A percentile compares a stretch with the other conserved stretches of the same genome.
These are phyloP conservation scores for Camponotus vicinus DNA, from an alignment of 1,140 invertebrate genomes.

Conservation along the genomic window DNA sequence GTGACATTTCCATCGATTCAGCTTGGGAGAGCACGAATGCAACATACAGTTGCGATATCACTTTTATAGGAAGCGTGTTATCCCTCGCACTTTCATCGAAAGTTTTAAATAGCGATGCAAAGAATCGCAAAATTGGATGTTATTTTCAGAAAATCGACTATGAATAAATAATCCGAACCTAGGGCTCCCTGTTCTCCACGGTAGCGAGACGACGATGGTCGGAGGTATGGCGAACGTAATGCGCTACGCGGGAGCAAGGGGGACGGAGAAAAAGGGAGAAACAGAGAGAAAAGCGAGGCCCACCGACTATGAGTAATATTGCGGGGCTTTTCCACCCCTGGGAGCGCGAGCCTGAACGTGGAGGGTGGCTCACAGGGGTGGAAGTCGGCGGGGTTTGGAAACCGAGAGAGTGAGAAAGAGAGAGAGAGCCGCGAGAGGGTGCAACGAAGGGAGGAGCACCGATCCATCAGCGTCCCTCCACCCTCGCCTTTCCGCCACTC, in stretches of 20 bases:
- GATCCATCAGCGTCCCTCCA: constrained; percentile 86
- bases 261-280: constrained; percentile 30
- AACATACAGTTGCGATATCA: neutral
- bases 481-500: constrained; percentile 86
- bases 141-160: constrained; percentile 70
- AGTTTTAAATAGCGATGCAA: neutral
- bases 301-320: constrained; percentile 86
- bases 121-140: constrained; percentile 54
- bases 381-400: constrained; percentile 70
- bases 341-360: constrained; percentile 79
- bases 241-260: constrained; percentile 39
- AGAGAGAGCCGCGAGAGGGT: constrained; percentile 69
- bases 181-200: constrained; percentile 29
- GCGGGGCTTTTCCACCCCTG: constrained; percentile 84
- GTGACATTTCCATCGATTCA: too few relatives aligned
- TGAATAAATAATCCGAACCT: constrained; percentile 70
- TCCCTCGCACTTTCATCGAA: neutral
- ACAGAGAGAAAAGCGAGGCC: constrained; percentile 68
- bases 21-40: too few relatives aligned
- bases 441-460: constrained; percentile 83
- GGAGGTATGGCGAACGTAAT: constrained; percentile 48
- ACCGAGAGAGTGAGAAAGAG: neutral
- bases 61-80: neutral
- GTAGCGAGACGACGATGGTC: constrained; percentile 50
- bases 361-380: constrained; percentile 68